Evolutionary conservation across 2,113 vertebrate species (phyloP).

Genomic region (Calypte anna): DNA sequence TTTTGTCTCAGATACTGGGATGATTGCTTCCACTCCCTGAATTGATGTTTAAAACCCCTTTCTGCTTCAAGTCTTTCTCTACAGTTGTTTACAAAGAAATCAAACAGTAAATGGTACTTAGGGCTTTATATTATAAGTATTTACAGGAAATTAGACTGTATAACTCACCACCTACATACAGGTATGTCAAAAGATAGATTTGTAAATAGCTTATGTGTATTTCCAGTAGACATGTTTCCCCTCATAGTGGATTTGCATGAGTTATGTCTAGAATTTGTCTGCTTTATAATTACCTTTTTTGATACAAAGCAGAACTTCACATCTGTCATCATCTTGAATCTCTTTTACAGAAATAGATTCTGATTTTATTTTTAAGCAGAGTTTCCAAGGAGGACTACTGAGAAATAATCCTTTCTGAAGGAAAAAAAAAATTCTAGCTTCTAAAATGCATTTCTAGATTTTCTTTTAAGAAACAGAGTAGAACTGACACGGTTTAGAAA

Average conservation of each 20-base stretch:
- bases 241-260: not conserved
- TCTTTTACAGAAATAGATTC: not conserved
- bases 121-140: not conserved
- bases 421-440: not conserved
- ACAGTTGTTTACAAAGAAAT: not conserved
- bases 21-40: not conserved
- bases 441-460: not conserved
- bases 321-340: not conserved
- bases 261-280: not conserved
- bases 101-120: not conserved
- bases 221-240: not conserved
- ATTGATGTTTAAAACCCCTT: not conserved
- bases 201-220: not conserved
- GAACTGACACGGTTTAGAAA: not conserved
- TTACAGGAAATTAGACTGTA: not conserved
- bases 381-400: not conserved
- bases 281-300: not conserved
- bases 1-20: not conserved
- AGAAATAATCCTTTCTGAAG: not conserved
- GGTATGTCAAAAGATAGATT: not conserved
- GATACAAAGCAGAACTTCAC: not conserved
- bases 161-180: not conserved
- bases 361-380: not conserved
- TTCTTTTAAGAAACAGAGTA: not conserved
- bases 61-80: not conserved